Evolutionary conservation across 2,888 invertebrate species (phyloP), one percentile per base, ranked within the genome.

Genomic region (Megamerina dolium): DNA sequence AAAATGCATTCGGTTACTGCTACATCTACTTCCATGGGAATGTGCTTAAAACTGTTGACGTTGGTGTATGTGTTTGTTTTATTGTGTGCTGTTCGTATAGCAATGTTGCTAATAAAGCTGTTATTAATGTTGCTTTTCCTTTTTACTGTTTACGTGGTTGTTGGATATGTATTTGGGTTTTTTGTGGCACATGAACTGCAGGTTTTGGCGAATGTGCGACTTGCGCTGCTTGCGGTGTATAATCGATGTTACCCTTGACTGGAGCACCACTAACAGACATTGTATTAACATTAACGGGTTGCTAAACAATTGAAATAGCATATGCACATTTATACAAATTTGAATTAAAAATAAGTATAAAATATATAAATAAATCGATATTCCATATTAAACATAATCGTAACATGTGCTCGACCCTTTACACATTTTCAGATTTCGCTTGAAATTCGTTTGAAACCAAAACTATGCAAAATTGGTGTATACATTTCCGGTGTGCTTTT

Each of bases 161-260:
- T 61, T 92, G 90, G 63, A 92, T 92, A 53, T 85, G 75, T 33
- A 76, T 75, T 45, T 79, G 79, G 14, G 82, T 81, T 58, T 81
- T 83, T 49, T 73, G 68, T 45, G 79, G 75, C 55, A 81, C 74
- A 41, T 75, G 58, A 61, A 76, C 77, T 42, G 93, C 87, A 36
- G 84, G 79, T 63, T 86, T 82, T 40, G 84, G 85, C 74, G 88
- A 79, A 70, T 90, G 81, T 64, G 94, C 83, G 70, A 87, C 75
- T 63, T 91, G 87, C 1, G 91, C 87, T 1, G 93, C 91, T 63
- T 90, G 87, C 1, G 86, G 82, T 17, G 91, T 85, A 65, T 90
- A 94, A 70, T 93, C 93, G 6, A 85, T 85, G 59, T 91, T 85
- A 23, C 87, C 89, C 68, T 83, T 81, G 12, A 84, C 82, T 0